Base-by-base conservation (phyloP, 2,797 vertebrate genomes). In the Lutjanus argentimaculatus region DNA sequence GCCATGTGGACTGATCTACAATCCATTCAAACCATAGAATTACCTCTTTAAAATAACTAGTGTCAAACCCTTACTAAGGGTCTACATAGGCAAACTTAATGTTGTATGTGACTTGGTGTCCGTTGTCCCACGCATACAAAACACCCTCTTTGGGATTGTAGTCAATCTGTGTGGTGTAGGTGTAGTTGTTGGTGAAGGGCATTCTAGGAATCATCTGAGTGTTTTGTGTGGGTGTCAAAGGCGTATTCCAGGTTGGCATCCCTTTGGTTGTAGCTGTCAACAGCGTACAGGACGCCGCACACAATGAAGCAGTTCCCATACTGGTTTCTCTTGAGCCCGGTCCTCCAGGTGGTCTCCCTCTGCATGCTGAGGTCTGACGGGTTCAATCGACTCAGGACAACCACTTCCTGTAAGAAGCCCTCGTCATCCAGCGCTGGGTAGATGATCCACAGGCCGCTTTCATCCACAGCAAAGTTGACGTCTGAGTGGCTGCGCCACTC, bases 191-290 rank as follows among this genome's bases (percentile, higher is more conserved):
- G 90, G 96, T 97, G 64, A 99, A 99, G 22, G 98, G 98, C 93
- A 99, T 95, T 78, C 97, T 96, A 46, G 98, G 98, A 85, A 96
- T 93, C 90, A 98, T 98, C 93, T 99, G 99, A 0, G 98, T 99
- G 93, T 98, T 98, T 99, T 86, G 99, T 99, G 95, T 99, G 98
- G 0, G 98, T 99, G 95, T 99, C 99, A 0, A 98, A 99, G 89
- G 99, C 99, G 0, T 99, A 99, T 46, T 98, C 97, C 93, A 99
- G 97, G 90, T 97, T 97, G 88, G 97, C 97, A 0, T 98, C 96
- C 74, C 89, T 96, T 83, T 94, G 95, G 88, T 97, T 96, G 91
- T 97, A 96, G 95, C 97, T 98, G 93, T 99, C 98, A 0, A 99
- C 97, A 0, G 98, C 98, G 0, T 99, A 99, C 30, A 99, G 94